These are phyloP conservation scores for Philonicus albiceps DNA, from an alignment of 2,888 invertebrate species.

Conservation along the genomic window DNA sequence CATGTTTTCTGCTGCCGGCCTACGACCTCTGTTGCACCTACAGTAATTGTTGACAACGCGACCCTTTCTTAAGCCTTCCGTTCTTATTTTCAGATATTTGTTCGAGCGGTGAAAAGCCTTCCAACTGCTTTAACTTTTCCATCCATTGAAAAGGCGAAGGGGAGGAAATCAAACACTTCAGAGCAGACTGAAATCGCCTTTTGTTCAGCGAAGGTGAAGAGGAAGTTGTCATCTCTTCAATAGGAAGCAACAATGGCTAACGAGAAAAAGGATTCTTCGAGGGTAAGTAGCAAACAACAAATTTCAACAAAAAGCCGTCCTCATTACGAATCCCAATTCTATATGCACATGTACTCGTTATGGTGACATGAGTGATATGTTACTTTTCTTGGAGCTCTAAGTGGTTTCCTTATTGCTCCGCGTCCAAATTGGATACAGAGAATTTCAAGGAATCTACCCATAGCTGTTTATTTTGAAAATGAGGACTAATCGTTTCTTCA, in stretches of 20 bases:
- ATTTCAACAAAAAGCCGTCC: constrained; percentile 47
- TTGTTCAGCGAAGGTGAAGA: constrained; percentile 31
- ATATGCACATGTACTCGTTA: constrained; percentile 11
- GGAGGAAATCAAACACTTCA: constrained; percentile 42
- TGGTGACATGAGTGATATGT: not conserved
- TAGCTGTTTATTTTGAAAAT: constrained; percentile 15
- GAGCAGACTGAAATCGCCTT: constrained; percentile 19
- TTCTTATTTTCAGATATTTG: constrained; percentile 35
- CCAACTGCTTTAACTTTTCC: constrained; percentile 33
- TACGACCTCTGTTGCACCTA: not conserved
- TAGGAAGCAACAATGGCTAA: constrained; percentile 53
- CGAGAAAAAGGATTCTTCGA: constrained; percentile 55
- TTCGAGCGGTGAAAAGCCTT: constrained; percentile 8
- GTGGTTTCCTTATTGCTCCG: not conserved
- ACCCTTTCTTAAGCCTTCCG: constrained; percentile 11
- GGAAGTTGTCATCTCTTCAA: constrained; percentile 41
- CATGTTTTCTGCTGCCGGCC: not conserved
- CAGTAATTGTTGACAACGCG: constrained; percentile 9
- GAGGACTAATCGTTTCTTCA: constrained; percentile 24
- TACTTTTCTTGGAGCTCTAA: not conserved
- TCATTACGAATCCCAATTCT: constrained; percentile 16
- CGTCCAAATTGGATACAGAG: constrained; percentile 20
- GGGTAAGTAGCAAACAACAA: constrained; percentile 52
- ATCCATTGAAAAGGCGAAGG: constrained; percentile 26
- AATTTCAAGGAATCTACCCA: not conserved